Evolutionary conservation across 1,140 invertebrate genomes (phyloP).

Genomic region (Riptortus pedestris): DNA sequence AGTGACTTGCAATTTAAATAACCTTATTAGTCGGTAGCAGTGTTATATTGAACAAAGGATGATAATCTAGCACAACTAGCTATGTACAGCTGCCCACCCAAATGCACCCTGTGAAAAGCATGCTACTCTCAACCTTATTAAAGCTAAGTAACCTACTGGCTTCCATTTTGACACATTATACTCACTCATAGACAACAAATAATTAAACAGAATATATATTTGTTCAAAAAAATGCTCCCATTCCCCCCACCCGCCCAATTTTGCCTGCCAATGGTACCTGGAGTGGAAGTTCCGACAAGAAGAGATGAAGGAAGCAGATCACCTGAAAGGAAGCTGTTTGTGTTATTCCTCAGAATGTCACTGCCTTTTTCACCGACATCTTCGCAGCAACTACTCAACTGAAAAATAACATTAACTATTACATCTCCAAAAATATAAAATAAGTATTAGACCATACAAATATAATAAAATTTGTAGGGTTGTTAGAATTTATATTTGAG

Average conservation of each 20-base stretch:
- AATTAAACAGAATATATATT: background rate
- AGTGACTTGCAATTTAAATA: no score
- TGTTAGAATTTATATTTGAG: no score
- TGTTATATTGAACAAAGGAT: no score
- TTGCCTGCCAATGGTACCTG: constrained; percentile 13
- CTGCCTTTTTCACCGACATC: constrained; percentile 42
- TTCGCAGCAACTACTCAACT: constrained; percentile 23
- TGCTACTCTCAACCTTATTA: background rate
- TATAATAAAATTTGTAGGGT: no score
- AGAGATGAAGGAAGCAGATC: constrained; percentile 38
- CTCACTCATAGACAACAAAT: background rate
- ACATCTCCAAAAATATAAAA: background rate
- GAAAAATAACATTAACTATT: constrained; percentile 6
- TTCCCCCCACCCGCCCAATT: background rate
- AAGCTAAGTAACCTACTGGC: background rate
- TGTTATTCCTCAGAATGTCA: constrained; percentile 64
- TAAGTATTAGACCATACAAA: background rate
- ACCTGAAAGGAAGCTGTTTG: constrained; percentile 62
- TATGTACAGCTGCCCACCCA: background rate
- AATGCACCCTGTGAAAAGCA: background rate
- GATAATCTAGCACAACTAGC: background rate
- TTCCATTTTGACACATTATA: background rate
- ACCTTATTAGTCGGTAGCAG: no score
- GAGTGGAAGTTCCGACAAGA: constrained; percentile 25
- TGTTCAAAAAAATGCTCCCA: background rate